Percentiles rank a stretch among this genome's conserved stretches.
These are phyloP conservation scores for Propithecus perrieri DNA, from an alignment of 2,797 vertebrate species.

Conservation along the genomic window DNA sequence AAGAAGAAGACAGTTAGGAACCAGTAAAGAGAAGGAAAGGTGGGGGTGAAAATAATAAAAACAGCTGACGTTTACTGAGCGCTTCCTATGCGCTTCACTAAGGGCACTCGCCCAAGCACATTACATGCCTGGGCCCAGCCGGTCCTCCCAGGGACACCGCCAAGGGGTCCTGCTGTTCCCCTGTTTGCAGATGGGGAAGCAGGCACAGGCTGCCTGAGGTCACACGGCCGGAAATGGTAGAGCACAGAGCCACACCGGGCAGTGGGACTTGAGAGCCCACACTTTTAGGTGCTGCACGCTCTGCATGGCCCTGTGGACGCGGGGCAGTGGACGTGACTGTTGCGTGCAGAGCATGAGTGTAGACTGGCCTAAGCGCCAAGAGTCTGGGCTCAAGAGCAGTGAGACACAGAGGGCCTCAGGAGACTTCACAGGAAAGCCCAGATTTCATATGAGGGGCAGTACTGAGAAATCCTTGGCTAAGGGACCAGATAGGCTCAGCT, in stretches of 20 bases:
- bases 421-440: not conserved
- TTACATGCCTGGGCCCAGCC: accelerated
- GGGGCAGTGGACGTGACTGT: not conserved
- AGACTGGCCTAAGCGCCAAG: not conserved
- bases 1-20: not conserved
- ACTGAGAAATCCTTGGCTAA: not conserved
- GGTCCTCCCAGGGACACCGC: not conserved
- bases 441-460: not conserved
- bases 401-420: not conserved
- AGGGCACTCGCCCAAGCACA: not conserved
- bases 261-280: not conserved
- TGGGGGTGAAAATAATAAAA: not conserved
- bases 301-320: not conserved
- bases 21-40: not conserved
- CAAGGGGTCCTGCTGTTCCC: not conserved
- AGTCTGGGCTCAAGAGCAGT: not conserved
- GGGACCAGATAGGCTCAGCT: not conserved
- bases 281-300: accelerated
- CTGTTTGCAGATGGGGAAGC: not conserved
- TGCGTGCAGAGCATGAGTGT: not conserved
- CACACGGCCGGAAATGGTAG: not conserved
- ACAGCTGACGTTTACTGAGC: not conserved
- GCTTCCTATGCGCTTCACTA: not conserved
- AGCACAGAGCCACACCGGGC: not conserved
- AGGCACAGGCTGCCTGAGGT: not conserved